Base-by-base conservation (phyloP, 2,888 invertebrate genomes). In the Pycnomerus fuliginosus region DNA sequence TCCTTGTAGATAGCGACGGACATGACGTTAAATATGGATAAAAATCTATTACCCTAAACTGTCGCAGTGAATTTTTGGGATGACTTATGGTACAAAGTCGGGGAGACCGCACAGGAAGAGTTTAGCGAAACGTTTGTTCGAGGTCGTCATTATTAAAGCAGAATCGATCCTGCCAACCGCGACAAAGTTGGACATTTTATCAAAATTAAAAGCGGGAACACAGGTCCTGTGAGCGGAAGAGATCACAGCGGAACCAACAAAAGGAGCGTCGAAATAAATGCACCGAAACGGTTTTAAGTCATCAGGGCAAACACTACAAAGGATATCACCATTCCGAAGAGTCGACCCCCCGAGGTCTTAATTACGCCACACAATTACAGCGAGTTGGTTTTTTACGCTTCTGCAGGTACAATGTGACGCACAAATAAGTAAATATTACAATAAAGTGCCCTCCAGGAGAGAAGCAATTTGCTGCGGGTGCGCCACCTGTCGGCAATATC, bases 401-500 rank as follows among this genome's bases (percentile, higher is more conserved):
- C 46, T 47, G 31, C 42, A 44, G 43, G 36, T 47, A 44, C 40
- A 46, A 44, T 45, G 45, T 48, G 51, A 48, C 45, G 42, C 48
- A 45, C 51, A 48, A 51, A 51, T 48, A 51, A 43, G 48, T 51
- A 51, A 51, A 51, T 48, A 44, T 43, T 40, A 45, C 46, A 48
- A 46, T 49, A 49, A 49, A 44, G 48, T 51, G 49, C 50, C 55
- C 44, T 43, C 55, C 50, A 55, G 35, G 49, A 49, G 44, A 12
- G 38, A 48, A 42, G 50, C 45, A 55, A 55, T 55, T 49, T 55
- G 48, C 52, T 44, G 23, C 35, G 16, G 50, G 38, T 44, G 37
- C 47, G 50, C 55, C 55, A 52, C 55, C 52, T 55, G 55, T 52
- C 47, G 47, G 32, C 38, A 39, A 31, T 42, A 47, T 50, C 48